phyloP scores from a whole-genome alignment of 2,113 vertebrate species.

The Poicephalus gulielmi region DNA sequence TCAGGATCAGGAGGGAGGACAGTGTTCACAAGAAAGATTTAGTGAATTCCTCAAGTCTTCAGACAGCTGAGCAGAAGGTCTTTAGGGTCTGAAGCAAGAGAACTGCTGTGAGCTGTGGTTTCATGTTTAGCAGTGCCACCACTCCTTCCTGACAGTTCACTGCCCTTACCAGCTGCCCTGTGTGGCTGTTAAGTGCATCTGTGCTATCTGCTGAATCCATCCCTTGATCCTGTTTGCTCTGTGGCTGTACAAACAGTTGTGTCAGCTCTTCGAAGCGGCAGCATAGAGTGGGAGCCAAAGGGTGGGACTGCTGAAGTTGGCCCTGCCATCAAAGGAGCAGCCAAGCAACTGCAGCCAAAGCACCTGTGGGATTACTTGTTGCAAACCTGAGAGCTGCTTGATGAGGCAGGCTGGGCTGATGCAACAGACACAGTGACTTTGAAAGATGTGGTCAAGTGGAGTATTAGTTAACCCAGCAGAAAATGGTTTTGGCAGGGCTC shows the following conservation, averaged over 20 bases:
- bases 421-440: background rate
- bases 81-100: background rate
- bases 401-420: background rate
- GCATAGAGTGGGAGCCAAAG: background rate
- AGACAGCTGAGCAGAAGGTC: background rate
- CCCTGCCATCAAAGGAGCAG: background rate
- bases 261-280: background rate
- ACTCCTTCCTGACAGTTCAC: background rate
- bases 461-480: background rate
- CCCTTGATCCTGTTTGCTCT: background rate
- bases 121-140: background rate
- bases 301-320: background rate
- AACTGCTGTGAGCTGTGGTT: background rate
- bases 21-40: background rate
- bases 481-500: background rate
- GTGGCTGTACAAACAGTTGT: background rate
- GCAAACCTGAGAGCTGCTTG: background rate
- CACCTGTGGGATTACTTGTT: background rate
- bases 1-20: background rate
- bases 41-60: background rate
- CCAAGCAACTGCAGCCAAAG: background rate
- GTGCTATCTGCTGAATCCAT: background rate
- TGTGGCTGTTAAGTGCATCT: fast-evolving
- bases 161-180: background rate
- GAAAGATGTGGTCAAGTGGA: background rate